Evolutionary conservation across 2,797 vertebrate species (phyloP).

Genomic region (Platyrinchus mystaceus): DNA sequence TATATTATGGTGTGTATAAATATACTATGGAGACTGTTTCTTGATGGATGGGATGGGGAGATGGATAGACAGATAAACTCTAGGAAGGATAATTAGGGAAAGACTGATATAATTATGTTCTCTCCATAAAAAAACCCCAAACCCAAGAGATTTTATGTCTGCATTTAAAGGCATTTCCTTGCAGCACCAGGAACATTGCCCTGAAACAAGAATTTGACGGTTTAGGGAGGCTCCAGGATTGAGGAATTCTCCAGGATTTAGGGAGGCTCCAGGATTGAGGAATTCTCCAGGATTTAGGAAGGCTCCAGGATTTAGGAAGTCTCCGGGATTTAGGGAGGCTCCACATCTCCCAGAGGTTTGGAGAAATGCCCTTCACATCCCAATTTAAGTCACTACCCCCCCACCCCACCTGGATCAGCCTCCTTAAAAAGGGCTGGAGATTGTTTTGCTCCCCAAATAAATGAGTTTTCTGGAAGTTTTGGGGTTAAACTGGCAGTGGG

Average conservation of each 20-base stretch:
- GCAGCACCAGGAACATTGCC: neutral
- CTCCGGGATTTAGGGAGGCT: neutral
- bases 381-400: neutral
- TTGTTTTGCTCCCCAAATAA: neutral
- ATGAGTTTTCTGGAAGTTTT: neutral
- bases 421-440: neutral
- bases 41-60: neutral
- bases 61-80: neutral
- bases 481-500: neutral
- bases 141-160: neutral
- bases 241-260: too few relatives aligned
- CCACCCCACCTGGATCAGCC: neutral
- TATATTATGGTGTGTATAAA: too few relatives aligned
- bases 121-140: neutral
- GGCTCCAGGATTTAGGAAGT: too few relatives aligned
- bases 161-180: neutral
- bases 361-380: neutral
- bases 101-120: neutral
- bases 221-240: too few relatives aligned
- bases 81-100: accelerated
- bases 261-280: too few relatives aligned
- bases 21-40: neutral
- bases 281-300: too few relatives aligned
- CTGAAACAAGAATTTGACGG: neutral
- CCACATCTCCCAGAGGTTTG: accelerated